Evolutionary conservation across 2,113 vertebrate genomes (phyloP).

Genomic region (Trogon melanurus): DNA sequence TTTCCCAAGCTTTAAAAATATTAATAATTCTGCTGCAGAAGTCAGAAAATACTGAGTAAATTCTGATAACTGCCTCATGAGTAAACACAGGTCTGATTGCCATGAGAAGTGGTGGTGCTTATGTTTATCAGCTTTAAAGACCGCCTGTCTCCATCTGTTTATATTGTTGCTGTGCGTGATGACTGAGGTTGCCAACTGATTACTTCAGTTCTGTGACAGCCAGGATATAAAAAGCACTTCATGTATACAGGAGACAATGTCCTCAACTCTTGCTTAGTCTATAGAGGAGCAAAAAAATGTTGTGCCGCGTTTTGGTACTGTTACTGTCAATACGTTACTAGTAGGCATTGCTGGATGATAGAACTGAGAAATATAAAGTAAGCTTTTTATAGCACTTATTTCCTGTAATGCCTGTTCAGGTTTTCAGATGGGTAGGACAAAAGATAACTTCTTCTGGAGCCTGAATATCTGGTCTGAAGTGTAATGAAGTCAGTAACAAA

Average conservation of each 20-base stretch:
- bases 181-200: constrained; percentile 42
- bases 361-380: not conserved
- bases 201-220: constrained; percentile 16
- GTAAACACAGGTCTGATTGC: not conserved
- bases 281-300: not conserved
- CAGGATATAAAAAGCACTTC: constrained; percentile 46
- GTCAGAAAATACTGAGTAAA: not conserved
- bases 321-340: not conserved
- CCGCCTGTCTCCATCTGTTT: constrained; percentile 23
- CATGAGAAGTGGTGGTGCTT: not conserved
- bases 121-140: constrained; percentile 11
- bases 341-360: not conserved
- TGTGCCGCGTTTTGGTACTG: not conserved
- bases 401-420: not conserved
- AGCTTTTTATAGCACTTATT: not conserved
- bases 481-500: not conserved
- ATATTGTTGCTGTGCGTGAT: constrained; percentile 4
- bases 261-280: not conserved
- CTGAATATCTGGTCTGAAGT: not conserved
- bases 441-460: not conserved
- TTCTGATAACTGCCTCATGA: not conserved
- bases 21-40: not conserved
- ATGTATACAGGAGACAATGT: not conserved
- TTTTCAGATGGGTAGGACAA: not conserved
- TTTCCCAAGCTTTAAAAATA: not conserved